Evolutionary conservation across 2,797 vertebrate species (phyloP), one percentile per base, ranked within the genome.

Genomic region (Smutsia temminckii): DNA sequence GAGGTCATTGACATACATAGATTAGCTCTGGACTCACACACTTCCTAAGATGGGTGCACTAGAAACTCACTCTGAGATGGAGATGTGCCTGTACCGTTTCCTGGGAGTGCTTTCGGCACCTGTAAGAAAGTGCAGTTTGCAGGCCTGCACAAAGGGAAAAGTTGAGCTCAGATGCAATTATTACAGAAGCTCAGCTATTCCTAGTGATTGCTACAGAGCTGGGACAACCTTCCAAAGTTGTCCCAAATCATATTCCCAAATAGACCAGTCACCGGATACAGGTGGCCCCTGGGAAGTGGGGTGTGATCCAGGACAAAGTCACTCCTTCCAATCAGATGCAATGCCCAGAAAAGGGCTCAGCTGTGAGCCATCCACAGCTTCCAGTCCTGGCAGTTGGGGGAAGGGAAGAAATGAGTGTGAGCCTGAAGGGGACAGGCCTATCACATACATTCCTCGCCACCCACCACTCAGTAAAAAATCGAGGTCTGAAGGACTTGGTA

Each of bases 361-460:
- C 74, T 9, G 1, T 21, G 13, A 88, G 40, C n/a, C 59, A n/a
- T 7, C 61, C 32, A 29, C 81, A 75, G 42, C 37, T 46, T 55
- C 9, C 5, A 18, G 6, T 7, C 81, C 61, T 63, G 9, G 66
- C 14, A 25, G 14, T 72, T 12, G 11, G 8, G 7, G 57, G 6
- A 53, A 23, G 63, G 37, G 72, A 53, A 72, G 51, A 80, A 68
- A 16, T 32, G 51, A 55, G 53, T 3, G 34, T 5, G 0, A 21
- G 57, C 53, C 34, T 13, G 34, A 32, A 12, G 5, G 46, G 40
- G 7, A 51, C 34, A 23, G 29, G 21, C 7, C n/a, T 10, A 27
- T 27, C 4, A 2, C 13, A n/a, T 13, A 37, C 34, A 13, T 16
- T 7, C 46, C 25, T 37, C 10, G 0, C 21, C 55, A 5, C 0